Evolutionary conservation across 2,888 invertebrate genomes (phyloP).

Genomic region (Drosophila differens): DNA sequence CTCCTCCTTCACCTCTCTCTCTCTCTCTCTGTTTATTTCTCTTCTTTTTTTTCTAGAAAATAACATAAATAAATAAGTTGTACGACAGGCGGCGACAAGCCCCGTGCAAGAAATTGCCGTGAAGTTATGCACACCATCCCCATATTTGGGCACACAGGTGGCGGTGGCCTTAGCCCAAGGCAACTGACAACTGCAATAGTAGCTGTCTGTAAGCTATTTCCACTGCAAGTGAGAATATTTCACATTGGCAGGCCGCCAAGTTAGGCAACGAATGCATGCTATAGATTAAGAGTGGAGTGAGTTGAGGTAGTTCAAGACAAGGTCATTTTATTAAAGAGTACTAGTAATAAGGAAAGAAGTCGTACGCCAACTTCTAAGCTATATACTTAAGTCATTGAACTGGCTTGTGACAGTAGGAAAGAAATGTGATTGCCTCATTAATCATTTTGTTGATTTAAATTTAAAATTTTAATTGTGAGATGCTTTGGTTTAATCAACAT

Average conservation of each 20-base stretch:
- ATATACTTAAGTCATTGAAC: slow-evolving; percentile 4
- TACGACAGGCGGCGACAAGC: slow-evolving; percentile 70
- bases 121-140: slow-evolving; percentile 69
- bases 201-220: slow-evolving; percentile 15
- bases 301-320: slow-evolving; percentile 35
- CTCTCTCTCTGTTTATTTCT: slow-evolving; percentile 12
- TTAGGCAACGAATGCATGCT: slow-evolving; percentile 28
- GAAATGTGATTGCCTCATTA: neutral
- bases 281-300: slow-evolving; percentile 10
- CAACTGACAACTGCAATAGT: slow-evolving; percentile 46
- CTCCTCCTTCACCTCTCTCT: slow-evolving; percentile 15
- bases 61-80: slow-evolving; percentile 73
- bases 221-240: slow-evolving; percentile 23
- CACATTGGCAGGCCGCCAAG: slow-evolving; percentile 42
- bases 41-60: slow-evolving; percentile 57
- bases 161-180: slow-evolving; percentile 69
- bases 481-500: neutral
- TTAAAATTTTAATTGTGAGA: no score
- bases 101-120: slow-evolving; percentile 69
- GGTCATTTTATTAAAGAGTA: slow-evolving; percentile 19
- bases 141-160: slow-evolving; percentile 72
- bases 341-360: neutral
- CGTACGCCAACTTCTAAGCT: neutral
- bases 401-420: no score
- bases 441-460: neutral